Evolutionary conservation across 2,113 vertebrate species (phyloP).

Genomic region (Candoia aspera): DNA sequence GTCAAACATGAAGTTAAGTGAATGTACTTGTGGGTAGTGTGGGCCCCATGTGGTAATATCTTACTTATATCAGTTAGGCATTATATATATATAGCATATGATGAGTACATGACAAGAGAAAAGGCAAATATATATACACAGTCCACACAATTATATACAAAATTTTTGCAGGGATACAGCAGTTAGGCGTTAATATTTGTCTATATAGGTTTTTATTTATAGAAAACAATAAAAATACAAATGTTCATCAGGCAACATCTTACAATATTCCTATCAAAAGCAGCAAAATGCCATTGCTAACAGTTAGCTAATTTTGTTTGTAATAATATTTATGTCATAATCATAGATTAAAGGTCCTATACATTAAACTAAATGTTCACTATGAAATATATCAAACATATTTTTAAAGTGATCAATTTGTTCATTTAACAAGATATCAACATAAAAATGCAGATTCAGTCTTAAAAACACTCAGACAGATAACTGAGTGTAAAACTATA

Average conservation of each 20-base stretch:
- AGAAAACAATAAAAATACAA: not conserved
- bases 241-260: not conserved
- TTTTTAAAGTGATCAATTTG: not conserved
- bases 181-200: too few species aligned
- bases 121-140: too few species aligned
- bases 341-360: not conserved
- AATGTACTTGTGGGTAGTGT: not conserved
- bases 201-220: not conserved
- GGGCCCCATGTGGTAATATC: not conserved
- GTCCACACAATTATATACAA: too few species aligned
- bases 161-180: too few species aligned
- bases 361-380: not conserved
- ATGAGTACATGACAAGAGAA: too few species aligned
- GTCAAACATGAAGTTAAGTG: rapidly evolving
- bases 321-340: not conserved
- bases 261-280: not conserved
- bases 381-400: not conserved
- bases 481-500: not conserved
- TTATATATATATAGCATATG: too few species aligned
- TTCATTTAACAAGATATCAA: not conserved
- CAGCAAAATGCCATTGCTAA: not conserved
- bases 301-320: not conserved
- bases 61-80: not conserved
- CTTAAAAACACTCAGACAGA: not conserved
- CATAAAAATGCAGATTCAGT: not conserved